Conservation (phyloP, 2,888 invertebrate species). For the Drosophila mimica region DNA sequence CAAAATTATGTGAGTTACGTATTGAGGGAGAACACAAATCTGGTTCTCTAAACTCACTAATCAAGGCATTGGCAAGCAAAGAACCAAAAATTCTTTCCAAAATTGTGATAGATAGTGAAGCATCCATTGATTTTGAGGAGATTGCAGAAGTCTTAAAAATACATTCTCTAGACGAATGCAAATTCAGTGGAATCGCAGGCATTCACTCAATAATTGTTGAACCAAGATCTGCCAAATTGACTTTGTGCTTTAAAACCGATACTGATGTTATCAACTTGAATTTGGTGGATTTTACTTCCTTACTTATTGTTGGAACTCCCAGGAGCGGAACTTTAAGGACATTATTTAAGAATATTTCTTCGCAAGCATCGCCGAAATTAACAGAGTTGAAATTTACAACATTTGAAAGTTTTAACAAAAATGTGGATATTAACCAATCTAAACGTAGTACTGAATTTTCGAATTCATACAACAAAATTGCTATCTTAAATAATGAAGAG, state of each 20-base stretch:
- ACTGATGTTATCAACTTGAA: not conserved
- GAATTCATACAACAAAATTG: not conserved
- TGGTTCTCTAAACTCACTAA: not conserved
- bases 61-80: not conserved
- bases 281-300: not conserved
- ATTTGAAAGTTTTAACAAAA: not conserved
- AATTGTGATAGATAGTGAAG: not conserved
- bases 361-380: not conserved
- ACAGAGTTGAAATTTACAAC: not conserved
- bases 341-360: not conserved
- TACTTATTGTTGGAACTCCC: not conserved
- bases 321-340: not conserved
- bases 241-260: not conserved
- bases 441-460: not conserved
- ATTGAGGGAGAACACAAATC: not conserved
- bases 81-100: not conserved
- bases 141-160: not conserved
- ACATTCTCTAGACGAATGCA: not conserved
- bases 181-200: not conserved
- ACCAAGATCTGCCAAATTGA: not conserved
- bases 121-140: not conserved
- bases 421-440: not conserved
- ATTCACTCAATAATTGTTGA: not conserved
- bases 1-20: not conserved
- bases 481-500: constrained; percentile 3